A percentile compares a stretch with the other conserved stretches of the same genome.
Evolutionary conservation across 2,888 invertebrate species (phyloP).

Genomic region (Harpalus rufipes): DNA sequence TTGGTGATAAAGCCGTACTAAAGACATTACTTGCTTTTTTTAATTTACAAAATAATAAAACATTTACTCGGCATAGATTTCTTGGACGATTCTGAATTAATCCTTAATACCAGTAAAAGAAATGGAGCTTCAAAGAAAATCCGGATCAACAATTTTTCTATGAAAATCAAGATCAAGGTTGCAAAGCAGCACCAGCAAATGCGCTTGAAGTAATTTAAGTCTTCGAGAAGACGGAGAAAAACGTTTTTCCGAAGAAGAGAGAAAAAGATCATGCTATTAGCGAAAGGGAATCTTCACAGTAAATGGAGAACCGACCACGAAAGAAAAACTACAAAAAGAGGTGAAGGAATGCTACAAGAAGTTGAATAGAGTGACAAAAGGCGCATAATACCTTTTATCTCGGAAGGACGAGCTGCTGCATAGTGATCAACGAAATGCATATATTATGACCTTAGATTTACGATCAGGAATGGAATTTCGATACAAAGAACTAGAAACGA

Average conservation of each 20-base stretch:
- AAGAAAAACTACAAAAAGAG: no score
- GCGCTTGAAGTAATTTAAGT: background rate
- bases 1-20: background rate
- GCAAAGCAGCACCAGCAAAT: no score
- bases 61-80: background rate
- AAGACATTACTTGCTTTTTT: background rate
- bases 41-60: background rate
- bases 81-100: background rate
- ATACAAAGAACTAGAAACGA: no score
- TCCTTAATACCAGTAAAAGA: background rate
- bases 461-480: no score
- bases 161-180: no score
- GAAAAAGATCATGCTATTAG: background rate
- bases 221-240: conserved; percentile 2
- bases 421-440: no score
- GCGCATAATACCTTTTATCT: no score
- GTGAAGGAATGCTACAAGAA: no score
- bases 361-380: no score
- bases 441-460: no score
- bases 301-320: conserved; percentile 1
- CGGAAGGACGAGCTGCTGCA: no score
- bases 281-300: background rate
- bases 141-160: background rate
- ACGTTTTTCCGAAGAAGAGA: background rate
- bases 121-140: background rate